A percentile compares a stretch with the other conserved stretches of the same genome.
phyloP scores from a whole-genome alignment of 2,113 vertebrate species.

The Fregata magnificens region DNA sequence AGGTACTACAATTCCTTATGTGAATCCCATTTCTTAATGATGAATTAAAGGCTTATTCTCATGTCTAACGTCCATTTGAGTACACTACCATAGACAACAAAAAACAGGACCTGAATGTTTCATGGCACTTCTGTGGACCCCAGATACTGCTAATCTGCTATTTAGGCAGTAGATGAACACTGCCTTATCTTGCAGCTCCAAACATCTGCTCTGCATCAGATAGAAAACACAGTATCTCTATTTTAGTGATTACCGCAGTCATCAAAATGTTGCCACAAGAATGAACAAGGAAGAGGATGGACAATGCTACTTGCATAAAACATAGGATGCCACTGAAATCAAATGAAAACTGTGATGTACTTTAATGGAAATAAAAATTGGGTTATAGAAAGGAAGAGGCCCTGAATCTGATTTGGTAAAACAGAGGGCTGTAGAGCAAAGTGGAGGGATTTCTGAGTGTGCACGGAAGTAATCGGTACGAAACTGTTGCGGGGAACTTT shows the following conservation, averaged over 20 bases:
- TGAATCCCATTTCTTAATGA: not conserved
- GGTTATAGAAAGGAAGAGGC: not conserved
- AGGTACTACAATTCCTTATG: not conserved
- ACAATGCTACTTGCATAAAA: not conserved
- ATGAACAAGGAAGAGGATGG: not conserved
- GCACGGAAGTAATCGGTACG: rapidly evolving
- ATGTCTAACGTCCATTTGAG: not conserved
- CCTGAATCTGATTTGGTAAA: not conserved
- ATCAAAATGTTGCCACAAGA: not conserved
- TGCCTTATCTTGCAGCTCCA: not conserved
- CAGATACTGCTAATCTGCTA: not conserved
- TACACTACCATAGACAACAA: not conserved
- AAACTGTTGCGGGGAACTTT: not conserved
- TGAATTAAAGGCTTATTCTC: not conserved
- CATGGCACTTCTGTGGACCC: not conserved
- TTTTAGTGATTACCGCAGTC: not conserved
- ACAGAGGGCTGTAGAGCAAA: not conserved
- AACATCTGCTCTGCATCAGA: not conserved
- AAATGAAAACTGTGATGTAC: not conserved
- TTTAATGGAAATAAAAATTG: not conserved
- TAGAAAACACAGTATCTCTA: not conserved
- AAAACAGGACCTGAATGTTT: not conserved
- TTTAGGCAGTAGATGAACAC: not conserved
- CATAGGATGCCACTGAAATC: not conserved
- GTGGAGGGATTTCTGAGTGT: not conserved